Evolutionary conservation across 2,797 vertebrate genomes (phyloP).

Genomic region (Buceros bicornis): DNA sequence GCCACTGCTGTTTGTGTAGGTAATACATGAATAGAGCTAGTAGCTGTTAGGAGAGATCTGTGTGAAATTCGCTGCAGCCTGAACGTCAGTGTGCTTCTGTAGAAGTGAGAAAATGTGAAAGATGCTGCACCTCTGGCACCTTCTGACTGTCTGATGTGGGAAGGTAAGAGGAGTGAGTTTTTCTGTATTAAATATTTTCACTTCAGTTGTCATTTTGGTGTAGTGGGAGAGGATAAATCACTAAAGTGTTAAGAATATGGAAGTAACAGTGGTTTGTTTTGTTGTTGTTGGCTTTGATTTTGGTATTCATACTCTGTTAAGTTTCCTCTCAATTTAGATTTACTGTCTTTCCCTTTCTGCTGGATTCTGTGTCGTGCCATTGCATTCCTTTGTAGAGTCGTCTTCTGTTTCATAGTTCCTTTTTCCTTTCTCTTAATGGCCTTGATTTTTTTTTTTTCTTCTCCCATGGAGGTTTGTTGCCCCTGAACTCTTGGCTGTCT

Average conservation of each 20-base stretch:
- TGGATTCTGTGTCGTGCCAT: rapidly evolving
- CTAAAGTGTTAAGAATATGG: background rate
- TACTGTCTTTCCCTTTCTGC: background rate
- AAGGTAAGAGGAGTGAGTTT: background rate
- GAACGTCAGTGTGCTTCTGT: background rate
- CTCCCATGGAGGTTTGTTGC: background rate
- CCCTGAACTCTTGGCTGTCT: background rate
- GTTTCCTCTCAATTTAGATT: background rate
- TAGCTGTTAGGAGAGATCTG: background rate
- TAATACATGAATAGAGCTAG: background rate
- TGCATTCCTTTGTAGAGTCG: background rate
- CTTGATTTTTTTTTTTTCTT: background rate
- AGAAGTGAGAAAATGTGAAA: background rate
- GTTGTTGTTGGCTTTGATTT: background rate
- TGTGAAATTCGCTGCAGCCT: background rate
- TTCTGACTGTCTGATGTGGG: background rate
- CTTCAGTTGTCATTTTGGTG: background rate
- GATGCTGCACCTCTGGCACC: background rate
- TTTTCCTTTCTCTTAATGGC: background rate
- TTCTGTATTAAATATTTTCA: background rate
- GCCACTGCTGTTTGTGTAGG: background rate
- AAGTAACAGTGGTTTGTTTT: background rate
- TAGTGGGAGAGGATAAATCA: background rate
- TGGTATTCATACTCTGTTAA: background rate
- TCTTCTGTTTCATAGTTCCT: background rate